These are phyloP conservation scores for Agapornis roseicollis DNA, from an alignment of 2,113 vertebrate species.

Conservation along the genomic window DNA sequence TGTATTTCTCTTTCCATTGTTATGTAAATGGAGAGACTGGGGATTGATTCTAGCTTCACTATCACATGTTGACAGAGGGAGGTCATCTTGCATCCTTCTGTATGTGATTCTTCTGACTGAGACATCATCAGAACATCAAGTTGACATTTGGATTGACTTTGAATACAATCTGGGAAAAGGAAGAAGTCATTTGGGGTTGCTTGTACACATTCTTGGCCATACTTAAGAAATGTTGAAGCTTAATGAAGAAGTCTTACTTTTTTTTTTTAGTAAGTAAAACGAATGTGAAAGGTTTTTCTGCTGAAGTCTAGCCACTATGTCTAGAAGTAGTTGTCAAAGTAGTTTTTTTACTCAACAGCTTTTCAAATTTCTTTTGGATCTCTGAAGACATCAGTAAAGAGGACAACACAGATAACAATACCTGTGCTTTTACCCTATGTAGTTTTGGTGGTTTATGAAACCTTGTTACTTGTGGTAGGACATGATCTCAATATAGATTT, in stretches of 20 bases:
- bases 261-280: neutral
- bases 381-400: neutral
- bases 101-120: neutral
- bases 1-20: neutral
- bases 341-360: neutral
- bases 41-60: neutral
- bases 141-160: constrained; percentile 1
- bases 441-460: neutral
- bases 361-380: neutral
- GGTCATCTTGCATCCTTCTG: neutral
- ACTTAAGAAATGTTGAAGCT: neutral
- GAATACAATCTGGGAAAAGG: neutral
- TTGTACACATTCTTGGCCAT: neutral
- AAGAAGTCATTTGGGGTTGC: neutral
- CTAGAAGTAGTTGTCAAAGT: neutral
- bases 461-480: neutral
- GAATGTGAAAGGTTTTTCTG: neutral
- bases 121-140: neutral
- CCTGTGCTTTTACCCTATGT: neutral
- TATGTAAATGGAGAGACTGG: neutral
- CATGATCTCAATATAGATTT: neutral
- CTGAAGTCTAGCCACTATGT: neutral
- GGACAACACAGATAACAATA: rapidly evolving
- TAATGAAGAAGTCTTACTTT: neutral
- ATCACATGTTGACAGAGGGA: neutral